Evolutionary conservation across 2,113 vertebrate genomes (phyloP).

Genomic region (Poeciliopsis occidentalis): DNA sequence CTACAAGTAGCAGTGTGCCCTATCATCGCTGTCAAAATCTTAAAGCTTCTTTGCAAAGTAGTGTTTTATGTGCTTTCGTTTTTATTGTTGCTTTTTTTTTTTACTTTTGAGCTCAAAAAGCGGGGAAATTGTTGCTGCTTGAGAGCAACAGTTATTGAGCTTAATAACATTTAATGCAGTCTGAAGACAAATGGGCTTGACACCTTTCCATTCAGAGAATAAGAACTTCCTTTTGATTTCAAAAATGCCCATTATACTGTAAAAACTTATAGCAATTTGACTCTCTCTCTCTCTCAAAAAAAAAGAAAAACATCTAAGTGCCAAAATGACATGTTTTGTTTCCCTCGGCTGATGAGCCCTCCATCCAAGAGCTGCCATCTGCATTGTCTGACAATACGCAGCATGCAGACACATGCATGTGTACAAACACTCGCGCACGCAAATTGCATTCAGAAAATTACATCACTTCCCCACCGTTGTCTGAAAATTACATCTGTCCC

Average conservation of each 20-base stretch:
- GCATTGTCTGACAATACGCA: conserved; percentile 43
- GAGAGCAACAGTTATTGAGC: conserved; percentile 29
- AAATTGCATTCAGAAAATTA: conserved; percentile 71
- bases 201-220: conserved; percentile 11
- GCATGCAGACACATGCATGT: conserved; percentile 18
- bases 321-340: conserved; percentile 55
- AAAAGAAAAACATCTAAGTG: conserved; percentile 12
- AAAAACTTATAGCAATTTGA: conserved; percentile 34
- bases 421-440: conserved; percentile 41
- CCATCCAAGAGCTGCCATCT: conserved; percentile 52
- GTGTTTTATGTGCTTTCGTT: conserved; percentile 42
- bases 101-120: conserved; percentile 24
- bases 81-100: conserved; percentile 10
- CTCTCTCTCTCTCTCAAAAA: neutral
- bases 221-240: conserved; percentile 38
- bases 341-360: conserved; percentile 46
- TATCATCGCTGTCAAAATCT: conserved; percentile 54
- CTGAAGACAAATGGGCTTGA: conserved; percentile 21
- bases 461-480: conserved; percentile 72
- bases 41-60: conserved; percentile 57
- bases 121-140: conserved; percentile 18
- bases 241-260: conserved; percentile 21
- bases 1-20: conserved; percentile 55
- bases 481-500: conserved; percentile 80
- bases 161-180: conserved; percentile 19